Evolutionary conservation across 2,113 vertebrate genomes (phyloP).

Genomic region (Trochalopteron elliotii): DNA sequence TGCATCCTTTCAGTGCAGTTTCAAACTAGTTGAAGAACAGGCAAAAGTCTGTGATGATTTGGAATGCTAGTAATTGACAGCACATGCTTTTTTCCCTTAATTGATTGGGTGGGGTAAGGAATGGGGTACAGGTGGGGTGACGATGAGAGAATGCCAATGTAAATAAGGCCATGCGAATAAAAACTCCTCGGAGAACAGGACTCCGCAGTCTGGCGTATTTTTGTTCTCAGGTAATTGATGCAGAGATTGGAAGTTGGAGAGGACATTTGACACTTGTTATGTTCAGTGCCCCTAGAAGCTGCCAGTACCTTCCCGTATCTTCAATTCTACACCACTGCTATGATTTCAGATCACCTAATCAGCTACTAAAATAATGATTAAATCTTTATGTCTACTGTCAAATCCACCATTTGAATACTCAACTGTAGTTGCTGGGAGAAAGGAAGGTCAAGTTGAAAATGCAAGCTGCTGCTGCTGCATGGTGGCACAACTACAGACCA

Average conservation of each 20-base stretch:
- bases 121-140: not conserved
- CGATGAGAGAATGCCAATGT: constrained; percentile 55
- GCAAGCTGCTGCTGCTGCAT: not conserved
- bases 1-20: constrained; percentile 80
- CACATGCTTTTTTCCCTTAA: constrained; percentile 76
- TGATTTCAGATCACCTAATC: not conserved
- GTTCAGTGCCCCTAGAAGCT: not conserved
- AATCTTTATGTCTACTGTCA: not conserved
- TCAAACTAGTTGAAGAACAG: constrained; percentile 75
- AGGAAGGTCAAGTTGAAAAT: constrained; percentile 11
- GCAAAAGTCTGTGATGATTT: constrained; percentile 69
- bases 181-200: constrained; percentile 52
- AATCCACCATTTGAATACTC: not conserved
- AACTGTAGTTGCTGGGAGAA: not conserved
- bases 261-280: not conserved
- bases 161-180: constrained; percentile 77
- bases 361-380: not conserved
- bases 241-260: not conserved
- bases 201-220: not conserved
- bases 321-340: not conserved
- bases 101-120: not conserved
- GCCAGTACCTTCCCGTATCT: not conserved
- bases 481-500: not conserved
- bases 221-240: not conserved
- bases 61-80: constrained; percentile 74